Evolutionary conservation across 2,888 invertebrate genomes (phyloP).

Genomic region (Acleris holmiana): DNA sequence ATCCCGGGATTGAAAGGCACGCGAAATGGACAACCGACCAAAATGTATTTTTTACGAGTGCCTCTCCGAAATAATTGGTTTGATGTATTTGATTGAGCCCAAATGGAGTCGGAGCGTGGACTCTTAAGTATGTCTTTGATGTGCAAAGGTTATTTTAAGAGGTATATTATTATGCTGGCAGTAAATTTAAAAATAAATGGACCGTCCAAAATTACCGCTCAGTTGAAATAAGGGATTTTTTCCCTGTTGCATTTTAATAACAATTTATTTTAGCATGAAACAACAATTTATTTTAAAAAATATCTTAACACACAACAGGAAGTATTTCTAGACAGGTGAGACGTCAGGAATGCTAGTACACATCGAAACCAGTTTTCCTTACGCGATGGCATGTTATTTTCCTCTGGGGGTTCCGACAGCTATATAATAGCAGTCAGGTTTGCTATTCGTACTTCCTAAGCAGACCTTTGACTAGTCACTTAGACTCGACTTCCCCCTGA

Average conservation of each 20-base stretch:
- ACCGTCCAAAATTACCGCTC: not conserved
- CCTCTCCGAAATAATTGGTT: conserved; percentile 34
- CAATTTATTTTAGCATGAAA: no score
- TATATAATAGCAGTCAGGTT: no score
- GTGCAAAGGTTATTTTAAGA: conserved; percentile 13
- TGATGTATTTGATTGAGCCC: conserved; percentile 33
- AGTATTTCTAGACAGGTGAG: no score
- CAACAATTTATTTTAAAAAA: no score
- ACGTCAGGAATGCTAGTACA: no score
- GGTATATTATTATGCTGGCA: not conserved
- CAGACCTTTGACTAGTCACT: not conserved
- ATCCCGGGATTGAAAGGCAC: conserved; percentile 30
- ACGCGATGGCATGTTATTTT: no score
- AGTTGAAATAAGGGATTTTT: not conserved
- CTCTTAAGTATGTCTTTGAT: conserved; percentile 26
- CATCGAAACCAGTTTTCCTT: no score
- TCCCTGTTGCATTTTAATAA: not conserved
- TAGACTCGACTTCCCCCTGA: not conserved
- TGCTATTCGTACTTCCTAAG: no score
- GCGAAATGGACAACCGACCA: conserved; percentile 33
- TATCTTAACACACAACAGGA: no score
- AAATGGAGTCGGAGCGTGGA: conserved; percentile 14
- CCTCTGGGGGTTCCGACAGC: no score
- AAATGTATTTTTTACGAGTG: conserved; percentile 38
- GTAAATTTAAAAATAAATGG: not conserved